phyloP scores from a whole-genome alignment of 92 coral and sea anemone genomes.

The Galaxea fascicularis region DNA sequence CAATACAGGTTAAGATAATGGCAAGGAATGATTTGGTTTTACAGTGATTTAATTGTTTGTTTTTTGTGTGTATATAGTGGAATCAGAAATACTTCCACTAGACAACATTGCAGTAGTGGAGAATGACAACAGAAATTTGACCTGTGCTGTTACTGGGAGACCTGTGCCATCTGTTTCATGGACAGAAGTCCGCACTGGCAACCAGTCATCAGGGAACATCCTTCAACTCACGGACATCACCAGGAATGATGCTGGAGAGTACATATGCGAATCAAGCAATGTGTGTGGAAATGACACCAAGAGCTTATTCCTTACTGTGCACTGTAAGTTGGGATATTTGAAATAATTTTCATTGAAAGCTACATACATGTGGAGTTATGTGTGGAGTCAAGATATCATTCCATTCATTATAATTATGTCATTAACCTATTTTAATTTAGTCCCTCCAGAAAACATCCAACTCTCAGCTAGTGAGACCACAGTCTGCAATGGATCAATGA shows the following conservation, averaged over 20 bases:
- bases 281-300: conserved; percentile 46
- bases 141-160: conserved; percentile 56
- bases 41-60: too few species aligned
- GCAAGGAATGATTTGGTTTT: too few species aligned
- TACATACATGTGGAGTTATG: too few species aligned
- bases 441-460: conserved; percentile 13
- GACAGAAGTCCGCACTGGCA: conserved; percentile 19
- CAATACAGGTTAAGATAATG: too few species aligned
- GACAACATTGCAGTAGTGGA: conserved; percentile 40
- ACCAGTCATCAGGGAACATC: conserved; percentile 8
- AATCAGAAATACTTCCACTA: not conserved
- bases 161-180: conserved; percentile 46
- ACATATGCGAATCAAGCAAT: conserved; percentile 58
- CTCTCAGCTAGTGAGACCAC: not conserved
- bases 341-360: too few species aligned
- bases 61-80: not conserved
- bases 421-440: not conserved
- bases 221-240: conserved; percentile 5
- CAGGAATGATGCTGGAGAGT: conserved; percentile 50
- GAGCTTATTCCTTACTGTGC: conserved; percentile 29
- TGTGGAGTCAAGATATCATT: too few species aligned
- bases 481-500: conserved; percentile 16
- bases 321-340: conserved; percentile 76
- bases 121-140: conserved; percentile 25
- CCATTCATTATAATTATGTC: too few species aligned